These are phyloP conservation scores for Ectobius pallidus DNA, from an alignment of 2,888 invertebrate species.

Conservation along the genomic window DNA sequence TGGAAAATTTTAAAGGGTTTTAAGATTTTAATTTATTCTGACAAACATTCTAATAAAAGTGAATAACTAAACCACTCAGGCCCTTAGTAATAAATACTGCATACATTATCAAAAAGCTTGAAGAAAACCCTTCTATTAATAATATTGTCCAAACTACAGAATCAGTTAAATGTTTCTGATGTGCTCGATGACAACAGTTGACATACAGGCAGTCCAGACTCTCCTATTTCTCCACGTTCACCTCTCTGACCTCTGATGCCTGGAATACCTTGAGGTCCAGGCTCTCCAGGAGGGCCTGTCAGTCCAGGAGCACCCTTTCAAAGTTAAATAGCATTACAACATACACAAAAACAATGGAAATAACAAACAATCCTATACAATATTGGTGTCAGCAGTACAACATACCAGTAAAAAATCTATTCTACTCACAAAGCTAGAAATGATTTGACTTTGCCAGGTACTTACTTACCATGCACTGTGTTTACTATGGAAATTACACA, in stretches of 20 bases:
- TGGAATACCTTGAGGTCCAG: slow-evolving; percentile 55
- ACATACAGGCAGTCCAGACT: slow-evolving; percentile 51
- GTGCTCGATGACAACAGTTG: background rate
- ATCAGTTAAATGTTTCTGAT: background rate
- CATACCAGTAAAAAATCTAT: too few relatives aligned
- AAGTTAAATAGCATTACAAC: background rate
- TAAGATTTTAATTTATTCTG: too few relatives aligned
- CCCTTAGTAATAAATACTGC: background rate
- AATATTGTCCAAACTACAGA: background rate
- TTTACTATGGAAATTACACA: too few relatives aligned
- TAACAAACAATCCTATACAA: too few relatives aligned
- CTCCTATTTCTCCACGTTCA: slow-evolving; percentile 53
- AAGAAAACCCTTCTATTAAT: background rate
- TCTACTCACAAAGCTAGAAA: too few relatives aligned
- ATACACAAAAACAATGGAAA: background rate
- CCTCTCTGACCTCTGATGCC: slow-evolving; percentile 56
- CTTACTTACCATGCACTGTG: too few relatives aligned
- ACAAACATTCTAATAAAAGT: too few relatives aligned
- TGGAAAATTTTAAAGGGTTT: too few relatives aligned
- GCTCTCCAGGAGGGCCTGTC: slow-evolving; percentile 53
- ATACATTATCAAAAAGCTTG: background rate
- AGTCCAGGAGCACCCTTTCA: slow-evolving; percentile 26
- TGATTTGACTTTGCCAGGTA: too few relatives aligned
- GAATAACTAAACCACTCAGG: too few relatives aligned
- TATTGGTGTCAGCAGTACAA: too few relatives aligned